Conservation (phyloP, 2,888 invertebrate species). For the Catonia carolina region DNA sequence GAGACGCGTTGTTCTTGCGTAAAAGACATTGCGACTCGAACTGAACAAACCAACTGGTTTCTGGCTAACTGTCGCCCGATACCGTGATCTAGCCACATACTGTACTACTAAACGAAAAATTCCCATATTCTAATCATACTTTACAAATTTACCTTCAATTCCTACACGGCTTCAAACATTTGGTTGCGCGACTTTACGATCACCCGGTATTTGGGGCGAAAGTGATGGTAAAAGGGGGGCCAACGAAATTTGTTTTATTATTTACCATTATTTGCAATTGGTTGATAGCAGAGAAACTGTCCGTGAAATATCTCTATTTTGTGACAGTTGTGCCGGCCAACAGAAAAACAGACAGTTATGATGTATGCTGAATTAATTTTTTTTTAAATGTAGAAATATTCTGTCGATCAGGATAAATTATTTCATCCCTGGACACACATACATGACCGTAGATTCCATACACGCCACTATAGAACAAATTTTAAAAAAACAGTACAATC, state of each 20-base stretch:
- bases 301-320: conserved; percentile 29
- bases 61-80: too few relatives aligned
- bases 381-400: conserved; percentile 30
- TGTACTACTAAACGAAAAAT: too few relatives aligned
- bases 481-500: conserved; percentile 23
- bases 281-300: conserved; percentile 30
- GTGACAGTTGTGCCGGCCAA: conserved; percentile 31
- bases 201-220: conserved; percentile 36
- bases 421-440: conserved; percentile 37
- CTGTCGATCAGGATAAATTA: conserved; percentile 35
- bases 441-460: conserved; percentile 36
- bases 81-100: too few relatives aligned
- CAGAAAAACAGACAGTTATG: conserved; percentile 30
- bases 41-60: too few relatives aligned
- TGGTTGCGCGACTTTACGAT: too few relatives aligned
- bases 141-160: too few relatives aligned
- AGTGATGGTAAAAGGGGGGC: conserved; percentile 36
- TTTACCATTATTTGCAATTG: too few relatives aligned
- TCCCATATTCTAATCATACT: too few relatives aligned
- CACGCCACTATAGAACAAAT: conserved; percentile 26
- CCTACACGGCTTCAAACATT: too few relatives aligned
- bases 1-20: too few relatives aligned
- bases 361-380: conserved; percentile 18
- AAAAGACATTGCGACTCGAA: too few relatives aligned
- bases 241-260: conserved; percentile 34